Conservation (phyloP, 2,113 vertebrate species). For the Hydrochoerus hydrochaeris region DNA sequence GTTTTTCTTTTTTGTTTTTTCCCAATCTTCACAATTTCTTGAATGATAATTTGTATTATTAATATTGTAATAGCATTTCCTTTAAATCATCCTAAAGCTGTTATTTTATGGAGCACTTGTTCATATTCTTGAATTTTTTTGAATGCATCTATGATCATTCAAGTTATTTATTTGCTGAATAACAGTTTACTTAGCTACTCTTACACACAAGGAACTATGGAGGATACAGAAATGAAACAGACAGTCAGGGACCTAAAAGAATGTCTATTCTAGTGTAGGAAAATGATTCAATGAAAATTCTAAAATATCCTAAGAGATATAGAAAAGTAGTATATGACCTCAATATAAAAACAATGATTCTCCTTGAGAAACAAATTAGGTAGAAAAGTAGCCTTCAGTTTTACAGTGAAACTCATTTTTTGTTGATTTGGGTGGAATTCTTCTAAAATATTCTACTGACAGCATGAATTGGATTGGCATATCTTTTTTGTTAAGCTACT, state of each 20-base stretch:
- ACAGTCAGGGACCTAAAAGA: neutral
- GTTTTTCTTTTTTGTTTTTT: neutral
- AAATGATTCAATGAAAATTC: neutral
- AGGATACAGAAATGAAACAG: neutral
- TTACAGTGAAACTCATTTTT: neutral
- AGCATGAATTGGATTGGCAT: neutral
- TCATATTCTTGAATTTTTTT: slow-evolving; percentile 16
- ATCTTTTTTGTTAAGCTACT: neutral
- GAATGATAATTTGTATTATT: neutral
- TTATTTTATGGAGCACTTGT: neutral
- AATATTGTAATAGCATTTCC: neutral
- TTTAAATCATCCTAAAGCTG: neutral
- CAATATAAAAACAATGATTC: neutral
- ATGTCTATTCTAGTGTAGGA: neutral
- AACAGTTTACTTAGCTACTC: neutral
- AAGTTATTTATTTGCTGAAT: neutral
- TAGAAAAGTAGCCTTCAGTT: neutral
- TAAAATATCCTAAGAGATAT: neutral
- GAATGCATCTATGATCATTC: neutral
- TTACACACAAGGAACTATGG: neutral
- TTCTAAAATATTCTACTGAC: neutral
- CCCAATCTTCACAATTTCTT: neutral
- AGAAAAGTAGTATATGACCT: neutral
- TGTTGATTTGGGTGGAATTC: neutral
- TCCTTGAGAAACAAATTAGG: neutral